Conservation (phyloP, 2,888 invertebrate genomes). For the Conops quadrifasciatus region DNA sequence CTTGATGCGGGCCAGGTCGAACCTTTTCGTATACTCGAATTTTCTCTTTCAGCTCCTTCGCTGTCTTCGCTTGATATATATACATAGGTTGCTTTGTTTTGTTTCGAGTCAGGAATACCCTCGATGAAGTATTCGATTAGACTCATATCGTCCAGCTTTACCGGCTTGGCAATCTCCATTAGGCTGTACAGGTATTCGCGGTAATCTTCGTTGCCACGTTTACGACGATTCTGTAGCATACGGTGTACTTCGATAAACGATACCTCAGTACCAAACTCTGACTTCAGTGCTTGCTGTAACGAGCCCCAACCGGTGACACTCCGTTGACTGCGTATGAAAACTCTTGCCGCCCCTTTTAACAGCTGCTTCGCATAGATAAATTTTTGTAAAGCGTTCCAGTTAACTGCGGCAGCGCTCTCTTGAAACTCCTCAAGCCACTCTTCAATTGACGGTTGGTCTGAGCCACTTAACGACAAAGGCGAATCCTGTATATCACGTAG, state of each 20-base stretch:
- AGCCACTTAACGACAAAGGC: neutral
- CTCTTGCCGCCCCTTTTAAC: slow-evolving; percentile 27
- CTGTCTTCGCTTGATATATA: slow-evolving; percentile 32
- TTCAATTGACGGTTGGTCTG: neutral
- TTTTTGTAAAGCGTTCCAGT: slow-evolving; percentile 39
- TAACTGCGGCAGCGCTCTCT: slow-evolving; percentile 31
- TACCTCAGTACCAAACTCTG: slow-evolving; percentile 3
- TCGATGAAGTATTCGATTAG: slow-evolving; percentile 30
- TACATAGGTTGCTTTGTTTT: slow-evolving; percentile 19
- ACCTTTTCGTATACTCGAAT: slow-evolving; percentile 37
- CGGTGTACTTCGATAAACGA: slow-evolving; percentile 28
- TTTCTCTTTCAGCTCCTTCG: slow-evolving; percentile 36
- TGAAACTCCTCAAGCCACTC: slow-evolving; percentile 37
- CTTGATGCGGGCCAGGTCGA: neutral
- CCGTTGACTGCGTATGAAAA: slow-evolving; percentile 26
- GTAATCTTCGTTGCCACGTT: slow-evolving; percentile 13
- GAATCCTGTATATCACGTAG: neutral
- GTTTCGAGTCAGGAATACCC: slow-evolving; percentile 22
- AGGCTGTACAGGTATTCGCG: slow-evolving; percentile 36
- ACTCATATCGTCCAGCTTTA: slow-evolving; percentile 26
- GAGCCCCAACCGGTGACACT: slow-evolving; percentile 10
- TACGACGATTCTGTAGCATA: slow-evolving; percentile 20
- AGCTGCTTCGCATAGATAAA: slow-evolving; percentile 33
- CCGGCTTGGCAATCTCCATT: slow-evolving; percentile 25
- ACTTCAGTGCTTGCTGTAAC: slow-evolving; percentile 4